Evolutionary conservation across 2,888 invertebrate genomes (phyloP).

Genomic region (Cremastinae sp.): DNA sequence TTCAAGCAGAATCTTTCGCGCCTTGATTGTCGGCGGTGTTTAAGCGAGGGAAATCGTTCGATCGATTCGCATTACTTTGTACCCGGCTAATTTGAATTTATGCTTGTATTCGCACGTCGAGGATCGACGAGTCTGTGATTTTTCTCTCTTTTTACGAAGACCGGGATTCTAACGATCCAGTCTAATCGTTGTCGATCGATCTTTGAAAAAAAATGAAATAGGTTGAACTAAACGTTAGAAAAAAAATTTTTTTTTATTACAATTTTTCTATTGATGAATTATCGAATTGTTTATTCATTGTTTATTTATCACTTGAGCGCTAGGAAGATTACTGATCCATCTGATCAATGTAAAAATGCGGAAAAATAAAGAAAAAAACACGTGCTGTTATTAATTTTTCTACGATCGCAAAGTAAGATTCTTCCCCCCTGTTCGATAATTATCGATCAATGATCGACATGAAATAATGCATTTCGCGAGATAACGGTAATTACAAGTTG

Average conservation of each 20-base stretch:
- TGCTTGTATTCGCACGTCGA: slow-evolving; percentile 77
- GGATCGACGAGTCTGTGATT: slow-evolving; percentile 54
- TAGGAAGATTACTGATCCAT: too few species aligned
- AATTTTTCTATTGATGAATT: neutral
- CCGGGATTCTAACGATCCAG: neutral
- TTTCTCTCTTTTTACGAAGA: slow-evolving; percentile 44
- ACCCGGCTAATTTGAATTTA: slow-evolving; percentile 79
- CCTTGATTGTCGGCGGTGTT: slow-evolving; percentile 28
- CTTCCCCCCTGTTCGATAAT: slow-evolving; percentile 3
- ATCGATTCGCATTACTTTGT: slow-evolving; percentile 66
- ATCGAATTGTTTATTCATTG: too few species aligned
- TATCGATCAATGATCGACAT: slow-evolving; percentile 24
- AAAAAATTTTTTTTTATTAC: neutral
- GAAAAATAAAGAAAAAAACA: neutral
- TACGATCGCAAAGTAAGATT: neutral
- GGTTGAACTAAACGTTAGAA: neutral
- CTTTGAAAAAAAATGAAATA: neutral
- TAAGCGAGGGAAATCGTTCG: slow-evolving; percentile 50
- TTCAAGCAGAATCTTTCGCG: slow-evolving; percentile 63
- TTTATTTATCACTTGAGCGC: too few species aligned
- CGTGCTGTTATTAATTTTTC: neutral
- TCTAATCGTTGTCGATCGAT: slow-evolving; percentile 21
- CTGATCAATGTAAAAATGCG: too few species aligned
- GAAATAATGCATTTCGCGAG: slow-evolving; percentile 21
- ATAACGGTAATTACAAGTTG: slow-evolving; percentile 30